These are phyloP conservation scores for Sturnira hondurensis DNA, from an alignment of 2,113 vertebrate genomes.

Conservation along the genomic window DNA sequence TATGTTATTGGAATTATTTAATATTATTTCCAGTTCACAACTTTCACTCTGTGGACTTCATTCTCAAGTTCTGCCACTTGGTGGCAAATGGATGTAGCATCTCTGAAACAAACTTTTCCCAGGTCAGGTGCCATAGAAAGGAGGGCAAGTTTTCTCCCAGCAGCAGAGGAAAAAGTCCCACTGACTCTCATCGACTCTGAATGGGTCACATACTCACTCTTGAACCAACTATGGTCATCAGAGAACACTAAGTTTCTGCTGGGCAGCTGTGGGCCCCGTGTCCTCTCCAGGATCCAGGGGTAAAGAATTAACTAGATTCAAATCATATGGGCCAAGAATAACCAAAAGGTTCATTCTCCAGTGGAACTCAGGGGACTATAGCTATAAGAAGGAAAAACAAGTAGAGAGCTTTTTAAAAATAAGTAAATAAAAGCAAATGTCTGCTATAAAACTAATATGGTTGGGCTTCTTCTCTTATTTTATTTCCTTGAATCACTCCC, in stretches of 20 bases:
- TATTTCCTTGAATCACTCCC: neutral
- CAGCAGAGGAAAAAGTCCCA: neutral
- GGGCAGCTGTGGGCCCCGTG: neutral
- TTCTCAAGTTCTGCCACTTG: neutral
- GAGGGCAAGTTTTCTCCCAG: neutral
- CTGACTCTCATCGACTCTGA: neutral
- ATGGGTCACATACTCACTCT: neutral
- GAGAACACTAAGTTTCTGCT: neutral
- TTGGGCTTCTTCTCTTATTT: neutral
- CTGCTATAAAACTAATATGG: neutral
- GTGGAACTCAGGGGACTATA: neutral
- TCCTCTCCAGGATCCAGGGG: neutral
- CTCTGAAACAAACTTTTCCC: neutral
- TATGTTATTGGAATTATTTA: neutral
- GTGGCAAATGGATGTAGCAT: neutral
- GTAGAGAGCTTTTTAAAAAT: neutral
- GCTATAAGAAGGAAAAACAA: neutral
- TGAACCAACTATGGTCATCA: neutral
- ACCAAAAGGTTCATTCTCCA: neutral
- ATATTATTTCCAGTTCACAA: neutral
- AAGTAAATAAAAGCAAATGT: neutral
- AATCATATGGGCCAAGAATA: neutral
- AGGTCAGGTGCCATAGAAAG: neutral
- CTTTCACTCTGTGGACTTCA: neutral
- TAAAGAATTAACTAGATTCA: neutral